Conservation (phyloP, 92 coral and sea anemone genomes). For the Pocillopora meandrina region DNA sequence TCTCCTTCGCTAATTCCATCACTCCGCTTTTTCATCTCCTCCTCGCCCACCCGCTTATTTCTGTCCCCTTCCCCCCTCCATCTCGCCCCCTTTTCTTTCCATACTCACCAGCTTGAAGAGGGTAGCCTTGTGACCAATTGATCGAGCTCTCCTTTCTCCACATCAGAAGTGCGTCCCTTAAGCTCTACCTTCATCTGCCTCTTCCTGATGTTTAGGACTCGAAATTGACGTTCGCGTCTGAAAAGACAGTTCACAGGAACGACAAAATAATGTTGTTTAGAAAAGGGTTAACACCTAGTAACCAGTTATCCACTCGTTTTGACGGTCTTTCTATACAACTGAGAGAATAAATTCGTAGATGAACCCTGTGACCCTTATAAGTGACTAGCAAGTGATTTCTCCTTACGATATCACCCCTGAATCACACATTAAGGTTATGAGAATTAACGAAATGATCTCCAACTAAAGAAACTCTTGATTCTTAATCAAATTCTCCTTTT, state of each 20-base stretch:
- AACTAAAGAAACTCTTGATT: too few relatives aligned
- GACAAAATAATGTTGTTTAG: too few relatives aligned
- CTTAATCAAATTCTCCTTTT: too few relatives aligned
- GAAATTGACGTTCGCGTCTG: slow-evolving; percentile 86
- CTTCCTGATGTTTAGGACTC: slow-evolving; percentile 64
- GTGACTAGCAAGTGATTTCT: too few relatives aligned
- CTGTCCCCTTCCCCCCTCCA: neutral
- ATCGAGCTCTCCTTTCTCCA: slow-evolving; percentile 61
- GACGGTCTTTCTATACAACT: too few relatives aligned
- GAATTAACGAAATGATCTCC: too few relatives aligned
- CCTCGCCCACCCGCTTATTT: neutral
- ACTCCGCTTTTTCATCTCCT: neutral
- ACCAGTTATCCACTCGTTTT: too few relatives aligned
- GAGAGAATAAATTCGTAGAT: too few relatives aligned
- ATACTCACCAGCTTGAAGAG: slow-evolving; percentile 69
- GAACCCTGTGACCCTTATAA: too few relatives aligned
- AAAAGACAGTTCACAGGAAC: neutral
- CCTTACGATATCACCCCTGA: too few relatives aligned
- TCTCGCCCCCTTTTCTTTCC: neutral
- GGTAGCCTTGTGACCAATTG: slow-evolving; percentile 45
- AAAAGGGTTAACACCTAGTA: too few relatives aligned
- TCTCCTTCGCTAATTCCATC: neutral
- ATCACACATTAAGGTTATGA: too few relatives aligned
- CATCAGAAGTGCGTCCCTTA: slow-evolving; percentile 67
- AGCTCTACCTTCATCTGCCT: slow-evolving; percentile 73